These are phyloP conservation scores for Macrotrachela quadricornifera DNA, from an alignment of 1,140 invertebrate species.

Conservation along the genomic window DNA sequence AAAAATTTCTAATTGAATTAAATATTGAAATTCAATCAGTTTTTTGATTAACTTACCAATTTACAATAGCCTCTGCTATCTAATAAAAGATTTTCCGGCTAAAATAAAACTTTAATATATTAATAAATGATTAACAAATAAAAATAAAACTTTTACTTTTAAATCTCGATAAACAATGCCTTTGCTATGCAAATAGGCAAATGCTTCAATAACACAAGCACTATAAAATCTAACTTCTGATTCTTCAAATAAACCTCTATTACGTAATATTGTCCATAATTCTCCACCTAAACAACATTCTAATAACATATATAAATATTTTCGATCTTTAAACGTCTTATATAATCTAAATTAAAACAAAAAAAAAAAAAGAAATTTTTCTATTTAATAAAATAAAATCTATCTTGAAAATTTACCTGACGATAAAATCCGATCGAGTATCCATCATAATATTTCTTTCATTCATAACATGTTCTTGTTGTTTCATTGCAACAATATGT, in stretches of 20 bases:
- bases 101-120: background rate
- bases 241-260: slow-evolving; percentile 12
- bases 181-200: slow-evolving; percentile 78
- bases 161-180: slow-evolving; percentile 94
- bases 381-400: slow-evolving; percentile 23
- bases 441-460: slow-evolving; percentile 97
- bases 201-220: slow-evolving; percentile 84
- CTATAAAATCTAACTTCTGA: slow-evolving; percentile 56
- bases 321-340: slow-evolving; percentile 37
- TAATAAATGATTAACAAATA: background rate
- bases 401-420: slow-evolving; percentile 42
- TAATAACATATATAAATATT: slow-evolving; percentile 29
- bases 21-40: no score
- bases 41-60: slow-evolving; percentile 37
- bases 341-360: slow-evolving; percentile 60
- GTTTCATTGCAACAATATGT: slow-evolving; percentile 88
- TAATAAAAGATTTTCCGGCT: slow-evolving; percentile 76
- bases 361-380: slow-evolving; percentile 17
- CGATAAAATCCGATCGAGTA: slow-evolving; percentile 78
- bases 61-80: slow-evolving; percentile 74
- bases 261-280: slow-evolving; percentile 26
- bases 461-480: slow-evolving; percentile 97
- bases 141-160: slow-evolving; percentile 33
- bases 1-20: background rate
- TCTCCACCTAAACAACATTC: slow-evolving; percentile 29